Base-by-base conservation (phyloP, 1,140 invertebrate species). In the Nasonia giraulti region DNA sequence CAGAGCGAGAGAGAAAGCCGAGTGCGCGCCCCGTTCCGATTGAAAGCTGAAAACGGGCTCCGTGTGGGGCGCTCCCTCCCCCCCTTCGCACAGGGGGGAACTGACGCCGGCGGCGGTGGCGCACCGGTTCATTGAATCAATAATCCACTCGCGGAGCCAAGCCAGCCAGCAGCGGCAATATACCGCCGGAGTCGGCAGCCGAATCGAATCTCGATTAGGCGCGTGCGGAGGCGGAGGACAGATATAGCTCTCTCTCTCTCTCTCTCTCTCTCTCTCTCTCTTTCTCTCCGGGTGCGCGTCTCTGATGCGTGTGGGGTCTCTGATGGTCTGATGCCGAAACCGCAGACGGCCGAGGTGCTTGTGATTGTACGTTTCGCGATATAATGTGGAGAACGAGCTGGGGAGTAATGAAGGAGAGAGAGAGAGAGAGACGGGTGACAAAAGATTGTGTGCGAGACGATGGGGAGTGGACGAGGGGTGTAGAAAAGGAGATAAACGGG, bases 141-240 rank as follows among this genome's bases (percentile, higher is more conserved):
- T 85, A 85, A 85, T 85, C 80, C 80, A 82, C 84, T 85, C 62
- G 79, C 55, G 55, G 20, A 62, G 55, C 55, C 17, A 17, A 81
- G 78, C 27, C 40, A 81, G 78, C 27, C 40, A 50, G 27, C 7
- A 44, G 10, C 40, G 40, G 79, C 71, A 85, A 55, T 85, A 81
- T 81, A 85, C 27, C 76, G 84, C 78, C 55, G 33, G 33, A 81
- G 84, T 73, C 55, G 76, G 33, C 55, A 81, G 33, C 73, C 84
- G 79, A 85, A 85, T 85, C 84, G 84, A 85, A 85, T 81, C 78
- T 81, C 84, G 84, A 85, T 85, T 85, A 85, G 84, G 55, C 62
- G 71, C 31, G 55, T 62, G 14, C 74, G 73, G 37, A 75, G 37
- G 31, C 37, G 62, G 14, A 68, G 33, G 7, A 47, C n/a, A 62